Percentiles rank a stretch among this genome's conserved stretches.
Conservation (phyloP, 2,797 vertebrate species). For the Sebastes minor region DNA sequence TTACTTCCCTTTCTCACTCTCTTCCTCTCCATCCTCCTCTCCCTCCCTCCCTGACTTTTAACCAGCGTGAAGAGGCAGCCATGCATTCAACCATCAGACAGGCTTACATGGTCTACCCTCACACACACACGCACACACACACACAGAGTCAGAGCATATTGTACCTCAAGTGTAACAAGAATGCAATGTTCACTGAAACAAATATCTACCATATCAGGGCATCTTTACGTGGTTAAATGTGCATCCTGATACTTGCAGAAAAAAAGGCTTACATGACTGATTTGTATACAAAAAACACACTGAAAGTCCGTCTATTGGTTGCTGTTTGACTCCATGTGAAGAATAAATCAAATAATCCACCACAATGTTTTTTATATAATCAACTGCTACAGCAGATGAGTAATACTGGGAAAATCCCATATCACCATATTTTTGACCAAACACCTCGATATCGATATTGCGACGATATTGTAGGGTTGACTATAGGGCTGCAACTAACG, state of each 20-base stretch:
- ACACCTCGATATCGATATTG: too few relatives aligned
- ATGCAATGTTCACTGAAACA: constrained; percentile 53
- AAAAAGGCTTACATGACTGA: constrained; percentile 27
- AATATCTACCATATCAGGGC: constrained; percentile 55
- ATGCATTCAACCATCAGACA: constrained; percentile 84
- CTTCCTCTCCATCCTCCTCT: constrained; percentile 54
- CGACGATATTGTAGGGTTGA: too few relatives aligned
- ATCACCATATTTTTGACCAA: too few relatives aligned
- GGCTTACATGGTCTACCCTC: constrained; percentile 68
- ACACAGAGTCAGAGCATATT: constrained; percentile 47
- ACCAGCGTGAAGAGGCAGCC: constrained; percentile 82
- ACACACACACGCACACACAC: constrained; percentile 48
- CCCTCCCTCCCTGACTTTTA: constrained; percentile 69
- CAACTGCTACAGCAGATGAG: neutral
- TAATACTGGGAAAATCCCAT: too few relatives aligned
- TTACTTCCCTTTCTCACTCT: constrained; percentile 68
- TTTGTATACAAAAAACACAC: constrained; percentile 34
- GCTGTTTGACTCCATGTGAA: constrained; percentile 5
- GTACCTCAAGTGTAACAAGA: constrained; percentile 56
- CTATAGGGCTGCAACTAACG: too few relatives aligned
- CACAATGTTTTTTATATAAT: neutral
- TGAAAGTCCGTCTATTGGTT: neutral
- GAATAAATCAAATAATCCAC: constrained; percentile 14
- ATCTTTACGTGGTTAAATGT: constrained; percentile 60
- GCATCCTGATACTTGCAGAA: constrained; percentile 52